phyloP scores from a whole-genome alignment of 2,797 vertebrate species.

The Gorsachius magnificus region DNA sequence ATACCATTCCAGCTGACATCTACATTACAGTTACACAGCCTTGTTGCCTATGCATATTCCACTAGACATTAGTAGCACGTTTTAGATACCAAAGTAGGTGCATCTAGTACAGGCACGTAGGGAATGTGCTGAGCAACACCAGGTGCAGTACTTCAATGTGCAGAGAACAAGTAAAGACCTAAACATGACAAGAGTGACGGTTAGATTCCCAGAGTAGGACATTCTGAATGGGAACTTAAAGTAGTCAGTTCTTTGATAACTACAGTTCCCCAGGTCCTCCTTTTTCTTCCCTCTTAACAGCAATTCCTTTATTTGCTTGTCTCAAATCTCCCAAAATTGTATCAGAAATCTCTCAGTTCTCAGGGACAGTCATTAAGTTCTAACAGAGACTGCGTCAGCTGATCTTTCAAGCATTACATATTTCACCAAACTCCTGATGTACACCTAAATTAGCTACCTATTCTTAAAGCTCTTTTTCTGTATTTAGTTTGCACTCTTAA shows the following conservation, averaged over 20 bases:
- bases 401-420: neutral
- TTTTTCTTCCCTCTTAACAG: neutral
- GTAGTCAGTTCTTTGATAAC: neutral
- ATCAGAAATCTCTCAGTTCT: neutral
- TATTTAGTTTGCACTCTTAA: neutral
- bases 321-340: neutral
- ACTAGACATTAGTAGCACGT: neutral
- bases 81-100: neutral
- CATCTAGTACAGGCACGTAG: neutral
- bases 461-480: neutral
- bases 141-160: neutral
- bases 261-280: neutral
- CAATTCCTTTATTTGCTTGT: neutral
- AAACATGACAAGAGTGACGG: neutral
- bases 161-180: neutral
- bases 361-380: neutral
- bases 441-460: slow-evolving; percentile 1
- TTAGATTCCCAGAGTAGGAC: neutral
- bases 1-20: neutral
- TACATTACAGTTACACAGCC: neutral
- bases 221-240: neutral
- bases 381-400: neutral
- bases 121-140: neutral
- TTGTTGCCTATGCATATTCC: neutral
- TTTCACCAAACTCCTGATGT: neutral